Evolutionary conservation across 2,797 vertebrate species (phyloP).

Genomic region (Danio aesculapii): DNA sequence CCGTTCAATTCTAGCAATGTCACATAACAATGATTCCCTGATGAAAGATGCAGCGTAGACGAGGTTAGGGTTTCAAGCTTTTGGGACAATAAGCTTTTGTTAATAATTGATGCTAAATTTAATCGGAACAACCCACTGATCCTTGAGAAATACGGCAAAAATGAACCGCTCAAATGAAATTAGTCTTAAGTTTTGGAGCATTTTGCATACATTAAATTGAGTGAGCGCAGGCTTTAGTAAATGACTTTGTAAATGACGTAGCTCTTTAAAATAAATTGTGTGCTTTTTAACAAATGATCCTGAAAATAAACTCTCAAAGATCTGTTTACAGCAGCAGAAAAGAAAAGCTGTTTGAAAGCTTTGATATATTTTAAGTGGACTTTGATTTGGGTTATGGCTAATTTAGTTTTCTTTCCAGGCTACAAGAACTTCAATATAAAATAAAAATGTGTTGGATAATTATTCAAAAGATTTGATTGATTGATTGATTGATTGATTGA

Average conservation of each 20-base stretch:
- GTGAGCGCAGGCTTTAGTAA: background rate
- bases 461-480: too few relatives aligned
- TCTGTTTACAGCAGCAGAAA: too few relatives aligned
- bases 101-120: background rate
- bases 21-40: slow-evolving; percentile 2
- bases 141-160: background rate
- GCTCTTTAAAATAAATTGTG: background rate
- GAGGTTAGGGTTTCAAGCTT: background rate
- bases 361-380: too few relatives aligned
- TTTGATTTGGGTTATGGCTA: too few relatives aligned
- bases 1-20: slow-evolving; percentile 4
- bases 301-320: background rate
- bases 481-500: too few relatives aligned
- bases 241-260: background rate
- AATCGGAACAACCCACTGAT: background rate
- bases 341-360: too few relatives aligned
- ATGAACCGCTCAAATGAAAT: background rate
- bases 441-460: too few relatives aligned
- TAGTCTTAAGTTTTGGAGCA: background rate
- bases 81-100: background rate
- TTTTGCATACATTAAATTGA: background rate
- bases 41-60: background rate
- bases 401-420: too few relatives aligned
- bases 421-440: too few relatives aligned
- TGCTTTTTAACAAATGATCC: background rate